Percentiles rank a stretch among this genome's conserved stretches.
These are phyloP conservation scores for Darevskia mixta DNA, from an alignment of 2,797 vertebrate species.

Conservation along the genomic window DNA sequence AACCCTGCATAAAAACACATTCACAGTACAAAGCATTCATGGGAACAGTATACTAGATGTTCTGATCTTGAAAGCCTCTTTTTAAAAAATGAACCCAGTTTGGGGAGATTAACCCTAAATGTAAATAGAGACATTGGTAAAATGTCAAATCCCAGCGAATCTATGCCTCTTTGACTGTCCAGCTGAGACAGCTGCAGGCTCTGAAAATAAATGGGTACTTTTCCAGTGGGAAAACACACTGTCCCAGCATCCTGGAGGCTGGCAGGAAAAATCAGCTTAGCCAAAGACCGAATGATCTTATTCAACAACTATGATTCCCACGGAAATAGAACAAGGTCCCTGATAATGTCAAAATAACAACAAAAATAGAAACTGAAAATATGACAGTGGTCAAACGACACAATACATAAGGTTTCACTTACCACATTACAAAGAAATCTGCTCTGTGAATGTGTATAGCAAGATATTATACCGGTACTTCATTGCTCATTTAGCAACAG, in stretches of 20 bases:
- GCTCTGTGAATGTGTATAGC: slow-evolving; percentile 30
- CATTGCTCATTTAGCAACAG: background rate
- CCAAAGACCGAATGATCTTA: slow-evolving; percentile 64
- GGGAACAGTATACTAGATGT: slow-evolving; percentile 22
- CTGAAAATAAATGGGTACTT: slow-evolving; percentile 57
- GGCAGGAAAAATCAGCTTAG: slow-evolving; percentile 69
- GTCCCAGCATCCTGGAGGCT: slow-evolving; percentile 60
- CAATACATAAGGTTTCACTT: slow-evolving; percentile 49
- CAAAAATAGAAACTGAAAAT: slow-evolving; percentile 62
- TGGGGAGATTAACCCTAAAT: slow-evolving; percentile 21
- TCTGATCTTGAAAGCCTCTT: slow-evolving; percentile 17
- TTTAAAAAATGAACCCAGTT: background rate
- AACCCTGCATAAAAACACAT: background rate
- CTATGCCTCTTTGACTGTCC: slow-evolving; percentile 24
- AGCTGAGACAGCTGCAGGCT: slow-evolving; percentile 59
- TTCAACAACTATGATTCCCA: slow-evolving; percentile 71
- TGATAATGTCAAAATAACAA: slow-evolving; percentile 51
- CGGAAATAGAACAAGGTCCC: slow-evolving; percentile 61
- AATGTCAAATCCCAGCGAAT: slow-evolving; percentile 20
- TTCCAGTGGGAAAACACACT: slow-evolving; percentile 66
- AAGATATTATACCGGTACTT: background rate
- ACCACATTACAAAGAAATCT: slow-evolving; percentile 24
- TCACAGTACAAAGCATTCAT: slow-evolving; percentile 28
- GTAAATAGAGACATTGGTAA: slow-evolving; percentile 22
- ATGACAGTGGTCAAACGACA: slow-evolving; percentile 37